Conservation (phyloP, 2,888 invertebrate species). For the Oxycera nigricornis region DNA sequence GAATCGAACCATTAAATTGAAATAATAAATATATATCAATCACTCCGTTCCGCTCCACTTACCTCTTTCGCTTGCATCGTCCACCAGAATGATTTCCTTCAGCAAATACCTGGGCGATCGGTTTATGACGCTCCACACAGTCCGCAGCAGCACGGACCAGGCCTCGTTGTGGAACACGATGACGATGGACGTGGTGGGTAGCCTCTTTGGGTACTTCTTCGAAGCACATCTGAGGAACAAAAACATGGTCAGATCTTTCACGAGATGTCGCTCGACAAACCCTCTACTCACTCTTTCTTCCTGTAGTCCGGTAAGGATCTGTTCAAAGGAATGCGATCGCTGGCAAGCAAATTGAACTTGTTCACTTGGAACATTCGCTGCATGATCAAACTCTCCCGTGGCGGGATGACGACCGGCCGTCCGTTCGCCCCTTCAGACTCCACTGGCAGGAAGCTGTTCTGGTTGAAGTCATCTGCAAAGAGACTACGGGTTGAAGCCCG, state of each 20-base stretch:
- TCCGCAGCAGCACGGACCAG: constrained; percentile 94
- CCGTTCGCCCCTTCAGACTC: constrained; percentile 80
- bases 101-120: constrained; percentile 81
- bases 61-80: constrained; percentile 78
- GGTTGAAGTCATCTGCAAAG: constrained; percentile 65
- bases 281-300: constrained; percentile 70
- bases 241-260: not conserved
- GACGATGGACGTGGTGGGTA: constrained; percentile 89
- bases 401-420: constrained; percentile 77
- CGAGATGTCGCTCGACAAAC: no score
- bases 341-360: constrained; percentile 86
- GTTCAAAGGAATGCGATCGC: constrained; percentile 86
- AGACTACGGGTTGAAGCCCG: constrained; percentile 16
- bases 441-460: constrained; percentile 79
- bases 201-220: constrained; percentile 65
- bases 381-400: constrained; percentile 77
- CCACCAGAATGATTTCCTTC: constrained; percentile 85
- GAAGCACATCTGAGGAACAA: constrained; percentile 66
- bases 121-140: constrained; percentile 91
- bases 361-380: constrained; percentile 83
- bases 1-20: no score
- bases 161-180: constrained; percentile 99
- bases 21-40: no score
- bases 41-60: no score
- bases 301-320: constrained; percentile 84